These are phyloP conservation scores for Falco columbarius DNA, from an alignment of 2,797 vertebrate genomes.

Conservation along the genomic window DNA sequence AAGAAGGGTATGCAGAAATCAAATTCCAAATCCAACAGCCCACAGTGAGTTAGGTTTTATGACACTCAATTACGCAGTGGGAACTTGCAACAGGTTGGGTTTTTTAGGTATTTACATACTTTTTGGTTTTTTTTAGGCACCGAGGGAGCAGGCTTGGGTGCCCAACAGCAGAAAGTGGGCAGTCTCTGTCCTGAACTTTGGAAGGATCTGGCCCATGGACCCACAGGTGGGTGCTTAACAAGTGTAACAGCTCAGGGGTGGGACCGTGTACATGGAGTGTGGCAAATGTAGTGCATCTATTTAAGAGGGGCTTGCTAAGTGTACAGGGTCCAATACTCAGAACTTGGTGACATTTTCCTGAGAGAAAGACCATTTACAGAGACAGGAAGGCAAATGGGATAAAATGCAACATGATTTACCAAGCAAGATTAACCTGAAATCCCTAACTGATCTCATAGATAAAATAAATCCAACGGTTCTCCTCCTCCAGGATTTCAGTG, in stretches of 20 bases:
- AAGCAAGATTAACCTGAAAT: conserved; percentile 39
- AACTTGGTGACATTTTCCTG: background rate
- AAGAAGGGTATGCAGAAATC: background rate
- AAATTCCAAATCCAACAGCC: background rate
- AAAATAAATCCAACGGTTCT: conserved; percentile 31
- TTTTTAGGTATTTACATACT: background rate
- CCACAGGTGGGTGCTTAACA: background rate
- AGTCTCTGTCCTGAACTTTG: background rate
- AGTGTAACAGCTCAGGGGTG: background rate
- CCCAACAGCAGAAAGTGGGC: background rate
- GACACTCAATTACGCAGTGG: rapidly evolving
- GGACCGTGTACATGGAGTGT: rapidly evolving
- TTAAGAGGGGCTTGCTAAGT: background rate
- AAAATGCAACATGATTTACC: conserved; percentile 35
- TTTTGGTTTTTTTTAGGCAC: background rate
- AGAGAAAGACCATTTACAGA: background rate
- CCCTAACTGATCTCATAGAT: conserved; percentile 27
- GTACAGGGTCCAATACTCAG: background rate
- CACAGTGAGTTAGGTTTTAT: background rate
- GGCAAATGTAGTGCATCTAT: background rate
- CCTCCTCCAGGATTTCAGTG: background rate
- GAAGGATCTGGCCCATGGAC: background rate
- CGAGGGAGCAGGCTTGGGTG: background rate
- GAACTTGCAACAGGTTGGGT: background rate
- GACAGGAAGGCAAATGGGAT: background rate